phyloP scores from a whole-genome alignment of 2,888 invertebrate species.

The Cephus pulcher region DNA sequence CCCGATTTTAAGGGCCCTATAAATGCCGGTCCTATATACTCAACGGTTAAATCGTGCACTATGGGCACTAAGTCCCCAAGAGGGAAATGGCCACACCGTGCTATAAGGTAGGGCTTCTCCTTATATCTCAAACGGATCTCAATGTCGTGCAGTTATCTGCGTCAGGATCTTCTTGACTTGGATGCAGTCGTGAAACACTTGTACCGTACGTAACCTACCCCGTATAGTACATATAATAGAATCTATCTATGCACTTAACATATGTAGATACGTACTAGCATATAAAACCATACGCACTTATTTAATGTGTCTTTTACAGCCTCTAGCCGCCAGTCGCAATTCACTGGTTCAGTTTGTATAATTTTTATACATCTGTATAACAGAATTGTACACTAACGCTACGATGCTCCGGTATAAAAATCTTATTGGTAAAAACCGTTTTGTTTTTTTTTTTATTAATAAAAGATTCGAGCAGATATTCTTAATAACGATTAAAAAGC shows the following conservation, averaged over 20 bases:
- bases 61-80: background rate
- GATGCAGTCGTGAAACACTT: background rate
- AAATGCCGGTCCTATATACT: background rate
- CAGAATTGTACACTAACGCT: background rate
- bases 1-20: background rate
- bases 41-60: background rate
- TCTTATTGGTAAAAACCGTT: background rate
- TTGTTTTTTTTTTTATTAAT: background rate
- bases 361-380: background rate
- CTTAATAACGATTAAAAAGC: background rate
- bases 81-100: background rate
- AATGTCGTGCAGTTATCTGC: background rate
- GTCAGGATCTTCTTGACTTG: background rate
- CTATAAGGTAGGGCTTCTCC: background rate
- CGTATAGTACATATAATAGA: background rate
- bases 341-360: background rate
- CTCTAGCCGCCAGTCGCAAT: background rate
- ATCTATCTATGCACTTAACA: background rate
- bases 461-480: background rate
- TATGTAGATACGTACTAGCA: background rate
- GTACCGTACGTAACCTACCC: background rate
- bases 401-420: background rate
- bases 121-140: background rate
- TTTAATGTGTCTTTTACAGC: background rate
- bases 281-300: background rate